A percentile compares a stretch with the other conserved stretches of the same genome.
Evolutionary conservation across 2,888 invertebrate species (phyloP).

Genomic region (Pollenia labialis): DNA sequence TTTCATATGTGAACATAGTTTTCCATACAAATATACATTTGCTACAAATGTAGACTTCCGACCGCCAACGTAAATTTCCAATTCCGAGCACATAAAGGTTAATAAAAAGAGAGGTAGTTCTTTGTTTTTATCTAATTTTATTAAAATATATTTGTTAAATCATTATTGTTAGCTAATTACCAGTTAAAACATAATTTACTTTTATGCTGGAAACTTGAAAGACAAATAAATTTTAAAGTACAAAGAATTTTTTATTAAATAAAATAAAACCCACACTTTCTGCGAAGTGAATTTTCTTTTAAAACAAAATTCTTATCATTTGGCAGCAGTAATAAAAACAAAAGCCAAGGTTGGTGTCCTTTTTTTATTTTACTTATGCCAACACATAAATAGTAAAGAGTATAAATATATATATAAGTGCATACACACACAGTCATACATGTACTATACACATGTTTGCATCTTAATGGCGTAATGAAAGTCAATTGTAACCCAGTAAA

Average conservation of each 20-base stretch:
- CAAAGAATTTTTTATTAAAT: slow-evolving; percentile 26
- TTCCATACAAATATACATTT: too few relatives aligned
- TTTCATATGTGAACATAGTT: too few relatives aligned
- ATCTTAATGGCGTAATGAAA: slow-evolving; percentile 19
- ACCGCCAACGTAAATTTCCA: too few relatives aligned
- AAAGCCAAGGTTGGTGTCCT: slow-evolving; percentile 60
- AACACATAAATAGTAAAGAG: slow-evolving; percentile 14
- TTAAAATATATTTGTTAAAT: background rate
- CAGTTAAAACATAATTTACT: slow-evolving; percentile 24
- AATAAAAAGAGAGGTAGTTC: background rate
- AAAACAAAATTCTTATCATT: slow-evolving; percentile 65
- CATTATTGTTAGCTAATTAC: slow-evolving; percentile 8
- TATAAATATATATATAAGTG: too few relatives aligned
- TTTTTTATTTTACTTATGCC: slow-evolving; percentile 22
- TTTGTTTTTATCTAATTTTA: background rate
- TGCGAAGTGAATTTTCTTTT: slow-evolving; percentile 30
- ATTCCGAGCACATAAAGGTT: too few relatives aligned
- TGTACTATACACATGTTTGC: background rate
- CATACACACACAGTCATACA: background rate
- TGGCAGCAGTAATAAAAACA: slow-evolving; percentile 61
- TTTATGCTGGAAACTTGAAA: slow-evolving; percentile 43
- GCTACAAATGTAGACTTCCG: too few relatives aligned
- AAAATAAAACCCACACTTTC: slow-evolving; percentile 36
- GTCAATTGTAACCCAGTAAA: slow-evolving; percentile 11
- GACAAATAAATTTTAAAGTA: slow-evolving; percentile 67